Percentiles rank a stretch among this genome's conserved stretches.
These are phyloP conservation scores for Seriola quinqueradiata DNA, from an alignment of 2,113 vertebrate genomes.

Conservation along the genomic window DNA sequence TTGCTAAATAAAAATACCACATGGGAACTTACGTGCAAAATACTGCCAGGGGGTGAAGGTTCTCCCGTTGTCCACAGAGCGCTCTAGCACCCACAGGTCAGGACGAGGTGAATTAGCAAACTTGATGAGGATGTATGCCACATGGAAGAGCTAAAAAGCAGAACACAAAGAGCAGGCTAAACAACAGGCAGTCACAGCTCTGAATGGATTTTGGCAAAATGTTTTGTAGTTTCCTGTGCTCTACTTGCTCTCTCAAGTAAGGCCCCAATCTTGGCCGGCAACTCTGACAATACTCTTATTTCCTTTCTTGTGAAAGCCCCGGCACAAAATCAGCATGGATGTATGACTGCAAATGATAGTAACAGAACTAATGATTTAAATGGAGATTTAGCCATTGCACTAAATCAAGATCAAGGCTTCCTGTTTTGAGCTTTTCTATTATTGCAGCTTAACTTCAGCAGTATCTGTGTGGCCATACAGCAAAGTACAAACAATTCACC, in stretches of 20 bases:
- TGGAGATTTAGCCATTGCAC: background rate
- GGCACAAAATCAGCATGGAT: conserved; percentile 16
- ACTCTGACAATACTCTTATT: conserved; percentile 56
- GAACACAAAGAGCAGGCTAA: conserved; percentile 65
- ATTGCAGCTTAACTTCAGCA: conserved; percentile 6
- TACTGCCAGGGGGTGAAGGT: conserved; percentile 94
- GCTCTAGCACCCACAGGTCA: conserved; percentile 94
- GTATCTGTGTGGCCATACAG: conserved; percentile 12
- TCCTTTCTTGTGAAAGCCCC: conserved; percentile 49
- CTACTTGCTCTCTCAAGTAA: conserved; percentile 20
- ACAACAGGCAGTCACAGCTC: conserved; percentile 45
- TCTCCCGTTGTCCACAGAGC: conserved; percentile 91
- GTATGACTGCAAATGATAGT: conserved; percentile 4
- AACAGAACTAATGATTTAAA: conserved; percentile 26
- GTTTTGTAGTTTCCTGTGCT: conserved; percentile 61
- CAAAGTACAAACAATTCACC: conserved; percentile 34
- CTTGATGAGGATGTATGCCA: conserved; percentile 95
- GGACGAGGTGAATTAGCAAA: conserved; percentile 97
- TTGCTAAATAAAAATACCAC: background rate
- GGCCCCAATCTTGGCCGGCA: conserved; percentile 25
- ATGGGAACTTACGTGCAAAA: conserved; percentile 92
- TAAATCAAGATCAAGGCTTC: conserved; percentile 13
- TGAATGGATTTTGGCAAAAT: conserved; percentile 54
- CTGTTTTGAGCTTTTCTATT: conserved; percentile 23
- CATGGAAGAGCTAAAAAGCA: conserved; percentile 91